Evolutionary conservation across 2,888 invertebrate genomes (phyloP).

Genomic region (Xestia xanthographa): DNA sequence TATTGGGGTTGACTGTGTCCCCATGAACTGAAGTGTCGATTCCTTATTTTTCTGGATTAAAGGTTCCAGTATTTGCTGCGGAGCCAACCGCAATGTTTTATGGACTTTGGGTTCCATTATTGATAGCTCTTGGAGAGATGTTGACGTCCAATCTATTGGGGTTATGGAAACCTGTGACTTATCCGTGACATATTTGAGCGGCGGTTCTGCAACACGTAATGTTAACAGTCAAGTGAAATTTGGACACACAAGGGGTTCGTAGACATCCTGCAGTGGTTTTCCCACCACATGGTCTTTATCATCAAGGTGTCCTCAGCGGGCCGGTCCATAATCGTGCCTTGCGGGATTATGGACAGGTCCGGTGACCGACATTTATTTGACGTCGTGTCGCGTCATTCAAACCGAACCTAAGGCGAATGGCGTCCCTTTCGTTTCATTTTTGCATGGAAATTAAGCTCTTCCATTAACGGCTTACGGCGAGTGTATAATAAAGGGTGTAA

Average conservation of each 20-base stretch:
- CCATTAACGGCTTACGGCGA: no score
- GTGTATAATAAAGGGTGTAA: no score
- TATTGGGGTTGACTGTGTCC: background rate
- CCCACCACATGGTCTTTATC: background rate
- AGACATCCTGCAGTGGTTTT: background rate
- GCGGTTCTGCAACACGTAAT: background rate
- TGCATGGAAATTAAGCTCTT: no score
- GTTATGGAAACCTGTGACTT: background rate
- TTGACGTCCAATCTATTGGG: background rate
- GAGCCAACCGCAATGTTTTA: background rate
- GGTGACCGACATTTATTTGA: no score
- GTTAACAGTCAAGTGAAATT: background rate
- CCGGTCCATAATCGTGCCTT: no score
- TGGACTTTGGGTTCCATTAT: background rate
- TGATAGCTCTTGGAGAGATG: background rate
- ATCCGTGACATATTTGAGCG: background rate
- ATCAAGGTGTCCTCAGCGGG: no score
- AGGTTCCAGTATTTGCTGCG: background rate
- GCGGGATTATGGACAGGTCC: no score
- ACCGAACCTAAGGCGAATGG: no score
- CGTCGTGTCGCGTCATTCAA: no score
- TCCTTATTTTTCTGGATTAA: background rate
- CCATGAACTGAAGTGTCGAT: background rate
- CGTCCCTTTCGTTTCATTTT: no score
- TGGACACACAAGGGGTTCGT: background rate